Evolutionary conservation across 1,140 invertebrate genomes (phyloP), one percentile per base, ranked within the genome.

Genomic region (Doryteuthis pealeii): DNA sequence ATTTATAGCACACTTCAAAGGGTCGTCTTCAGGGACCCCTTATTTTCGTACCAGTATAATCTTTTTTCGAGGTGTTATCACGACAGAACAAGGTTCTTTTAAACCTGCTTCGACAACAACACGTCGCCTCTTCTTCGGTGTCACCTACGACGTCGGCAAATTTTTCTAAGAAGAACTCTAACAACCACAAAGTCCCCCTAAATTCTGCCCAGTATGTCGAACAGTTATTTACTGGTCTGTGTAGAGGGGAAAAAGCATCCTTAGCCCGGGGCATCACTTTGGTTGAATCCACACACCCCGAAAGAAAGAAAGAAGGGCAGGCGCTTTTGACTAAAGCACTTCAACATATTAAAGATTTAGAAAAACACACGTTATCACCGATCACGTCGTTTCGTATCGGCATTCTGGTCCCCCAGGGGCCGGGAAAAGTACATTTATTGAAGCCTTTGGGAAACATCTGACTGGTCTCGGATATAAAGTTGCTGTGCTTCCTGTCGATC

Each of bases 341-440:
- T 58, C 74, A 87, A 66, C 73, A 89, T 70, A 77, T 84, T 28
- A 82, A 84, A 78, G 72, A 77, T 28, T 74, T 79, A 49, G 80
- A 84, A 49, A 71, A 79, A 68, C 80, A 84, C 69, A 40, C 68
- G 30, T 75, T 74, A 77, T 82, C 69, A 28, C 73, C 75, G 28
- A 40, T 73, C 35, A 40, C 45, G 81, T 79, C 88, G 49, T 90
- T 91, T 82, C 82, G 90, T 79, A 87, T 91, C 75, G 90, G 89
- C 89, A 79, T 91, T 40, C 90, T 90, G 70, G 91, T 91, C n/a
- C 90, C 91, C 62, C 91, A 91, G 31, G 91, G 91, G 35, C 90
- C 91, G 71, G 91, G 91, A 33, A 92, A 92, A 91, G 90, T 67
- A 91, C 91, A 8, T 91, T 92, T 80, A 91, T 92, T 74, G 91